Evolutionary conservation across 2,797 vertebrate genomes (phyloP), one percentile per base, ranked within the genome.

Genomic region (Sorex maritimensis): DNA sequence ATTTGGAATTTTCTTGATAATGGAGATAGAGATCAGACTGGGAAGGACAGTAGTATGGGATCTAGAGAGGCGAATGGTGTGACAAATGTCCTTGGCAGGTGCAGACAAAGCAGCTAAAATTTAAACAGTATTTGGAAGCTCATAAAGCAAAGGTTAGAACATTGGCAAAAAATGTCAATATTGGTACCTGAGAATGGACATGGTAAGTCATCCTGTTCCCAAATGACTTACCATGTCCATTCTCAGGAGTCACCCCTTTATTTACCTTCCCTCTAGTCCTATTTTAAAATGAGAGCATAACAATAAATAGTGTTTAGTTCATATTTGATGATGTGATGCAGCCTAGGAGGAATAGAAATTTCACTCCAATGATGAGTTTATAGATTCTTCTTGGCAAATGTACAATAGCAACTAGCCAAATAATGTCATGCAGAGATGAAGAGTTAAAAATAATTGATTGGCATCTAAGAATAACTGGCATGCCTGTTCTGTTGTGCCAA

Each of bases 31-130:
- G 1, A 77, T 87, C 84, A 88, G 55, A 96, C 91, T 80, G 38
- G 17, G 23, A 84, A 83, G 24, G 23, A 85, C 2, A 61, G 9
- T 69, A 5, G 15, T 74, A 6, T 21, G 55, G 61, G 88, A 41
- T 84, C 58, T 21, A 0, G 55, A 75, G 10, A 71, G 26, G 41
- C 41, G 30, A 65, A 10, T 23, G 28, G 63, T 86, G 68, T 30
- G 79, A 94, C 75, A 94, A 84, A 85, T 82, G 52, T 69, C 71
- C 85, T n/a, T 80, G 65, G 61, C 71, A 87, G 71, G 74, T 93
- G 38, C 24, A 61, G 55, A 92, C 81, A 95, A 46, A 79, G 10
- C 24, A 79, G 49, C 21, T 92, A 81, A 90, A 79, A 65, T 81
- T 80, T 91, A 55, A 88, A 24, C 46, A 30, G 6, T 1, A 21